Base-by-base conservation (phyloP, 2,113 vertebrate genomes). In the Verasper variegatus region DNA sequence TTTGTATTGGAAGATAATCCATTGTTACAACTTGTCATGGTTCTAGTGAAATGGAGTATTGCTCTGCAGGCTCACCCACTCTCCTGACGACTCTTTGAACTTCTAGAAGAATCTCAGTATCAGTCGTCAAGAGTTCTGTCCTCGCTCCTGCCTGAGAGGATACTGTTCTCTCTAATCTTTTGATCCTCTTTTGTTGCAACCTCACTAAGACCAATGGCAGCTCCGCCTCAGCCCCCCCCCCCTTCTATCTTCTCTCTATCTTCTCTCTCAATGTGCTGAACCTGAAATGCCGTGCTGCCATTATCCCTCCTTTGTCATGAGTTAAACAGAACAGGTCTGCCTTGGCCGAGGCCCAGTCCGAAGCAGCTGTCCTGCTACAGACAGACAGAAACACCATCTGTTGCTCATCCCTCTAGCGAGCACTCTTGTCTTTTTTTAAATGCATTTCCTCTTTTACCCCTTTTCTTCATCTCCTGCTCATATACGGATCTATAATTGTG, bases 171-270 rank as follows among this genome's bases (percentile, higher is more conserved):
- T 89, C 69, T 91, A 92, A 93, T 91, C 92, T 86, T 55, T 82
- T 90, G 78, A 91, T 91, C 92, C 89, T 88, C 87, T 89, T 90
- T 88, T 86, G 88, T 87, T 81, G 79, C 89, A 84, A 84, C 68
- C 72, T 78, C 69, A 75, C 64, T n/a, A 75, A 78, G 72, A 88
- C 80, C 57, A 45, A 40, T 62, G 76, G 74, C 59, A 62, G 68
- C 66, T 80, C 40, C 20, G 47, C 73, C 62, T 11, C 26, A 79
- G 75, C 78, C 63, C 64, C 27, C 31, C 64, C 27, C 31, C 9
- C 47, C 40, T n/a, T 49, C 31, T 55, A 40, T 17, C 47, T 49
- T 10, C 23, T 2, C 57, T 54, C 18, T 26, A 67, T 26, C 37
- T n/a, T 26, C 37, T n/a, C 45, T 70, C 62, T 87, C 58, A 12